phyloP scores from a whole-genome alignment of 2,888 invertebrate species.

The Philopedon plagiatum region DNA sequence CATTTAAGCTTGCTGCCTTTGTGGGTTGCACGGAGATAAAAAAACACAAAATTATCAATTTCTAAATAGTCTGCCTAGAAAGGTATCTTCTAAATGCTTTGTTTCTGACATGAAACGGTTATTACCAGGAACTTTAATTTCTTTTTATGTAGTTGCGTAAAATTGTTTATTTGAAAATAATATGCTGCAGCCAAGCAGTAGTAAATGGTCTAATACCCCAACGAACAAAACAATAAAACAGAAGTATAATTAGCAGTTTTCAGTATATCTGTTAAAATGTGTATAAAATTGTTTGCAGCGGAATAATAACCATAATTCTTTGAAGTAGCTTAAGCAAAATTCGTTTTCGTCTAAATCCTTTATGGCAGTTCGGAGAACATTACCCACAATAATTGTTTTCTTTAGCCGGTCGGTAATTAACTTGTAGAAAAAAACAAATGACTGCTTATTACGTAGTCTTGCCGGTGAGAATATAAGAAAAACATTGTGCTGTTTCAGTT shows the following conservation, averaged over 20 bases:
- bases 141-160: too few relatives aligned
- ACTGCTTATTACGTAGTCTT: not conserved
- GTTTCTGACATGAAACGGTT: too few relatives aligned
- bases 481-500: too few relatives aligned
- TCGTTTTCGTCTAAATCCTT: slow-evolving; percentile 2
- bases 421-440: not conserved
- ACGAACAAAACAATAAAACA: not conserved
- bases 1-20: too few relatives aligned
- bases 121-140: too few relatives aligned
- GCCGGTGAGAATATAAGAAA: too few relatives aligned
- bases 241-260: slow-evolving; percentile 8
- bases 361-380: slow-evolving; percentile 13
- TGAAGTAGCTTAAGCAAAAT: slow-evolving; percentile 16
- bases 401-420: not conserved
- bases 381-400: slow-evolving; percentile 6
- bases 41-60: too few relatives aligned
- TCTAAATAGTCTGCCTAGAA: too few relatives aligned
- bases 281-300: not conserved
- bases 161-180: not conserved
- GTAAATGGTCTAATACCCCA: not conserved
- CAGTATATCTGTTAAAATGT: not conserved
- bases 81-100: too few relatives aligned
- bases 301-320: slow-evolving; percentile 14
- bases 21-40: too few relatives aligned
- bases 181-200: not conserved